Evolutionary conservation across 92 coral and sea anemone species (phyloP), one percentile per base, ranked within the genome.

Genomic region (Phenganax marumi): DNA sequence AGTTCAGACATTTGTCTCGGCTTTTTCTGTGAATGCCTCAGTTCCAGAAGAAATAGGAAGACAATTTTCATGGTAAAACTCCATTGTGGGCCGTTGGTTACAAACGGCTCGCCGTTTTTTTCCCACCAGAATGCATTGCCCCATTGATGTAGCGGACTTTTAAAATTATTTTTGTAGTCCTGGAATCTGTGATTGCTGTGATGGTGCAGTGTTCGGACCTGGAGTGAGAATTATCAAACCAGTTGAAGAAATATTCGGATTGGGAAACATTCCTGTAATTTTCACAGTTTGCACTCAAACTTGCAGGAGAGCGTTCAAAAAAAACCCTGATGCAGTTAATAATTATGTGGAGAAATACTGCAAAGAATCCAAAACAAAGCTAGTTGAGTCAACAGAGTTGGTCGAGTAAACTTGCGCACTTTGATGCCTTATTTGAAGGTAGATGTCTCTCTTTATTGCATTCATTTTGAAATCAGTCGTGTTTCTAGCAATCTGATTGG

Each of bases 151-250:
- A 68, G 24, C 12, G 13, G 73, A 17, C 25, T 25, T 8, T 68
- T 8, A 56, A 56, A 14, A 14, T 69, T 71, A 23, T 43, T 19
- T 3, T 70, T 57, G 18, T 69, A 95, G 98, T 70, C 90, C 92
- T 23, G 85, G 86, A 56, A 90, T 80, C 19, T 95, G 98, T 51
- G 96, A 95, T 75, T 92, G 97, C 54, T 95, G 98, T 85, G 98
- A 91, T 8, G 97, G 95, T 4, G 79, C 89, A 0, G 76, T 85
- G 80, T 88, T 85, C 79, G 98, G 98, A 12, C 88, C 89, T 19
- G 98, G 98, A 3, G 75, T 95, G 12, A 91, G 93, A 70, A 91
- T 95, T 10, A 90, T 95, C 88, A 92, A 89, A 23, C 78, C 97
- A 11, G 76, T 90, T 24, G 68, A 86, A 22, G 93, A 84, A 69